Evolutionary conservation across 2,113 vertebrate genomes (phyloP), one percentile per base, ranked within the genome.

Genomic region (Azemiops feae): DNA sequence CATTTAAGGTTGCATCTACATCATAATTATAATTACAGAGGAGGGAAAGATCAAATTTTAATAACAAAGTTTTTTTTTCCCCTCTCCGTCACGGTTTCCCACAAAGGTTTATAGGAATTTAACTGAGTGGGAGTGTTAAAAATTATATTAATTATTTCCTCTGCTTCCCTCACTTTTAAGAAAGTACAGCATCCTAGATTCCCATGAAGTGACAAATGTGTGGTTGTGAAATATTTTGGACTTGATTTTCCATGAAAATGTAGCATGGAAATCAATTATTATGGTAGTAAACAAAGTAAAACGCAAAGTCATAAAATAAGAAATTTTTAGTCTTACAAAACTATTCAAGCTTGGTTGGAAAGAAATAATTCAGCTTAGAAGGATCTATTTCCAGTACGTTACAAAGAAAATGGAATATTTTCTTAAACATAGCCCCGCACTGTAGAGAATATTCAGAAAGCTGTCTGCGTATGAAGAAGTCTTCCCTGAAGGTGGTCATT

Each of bases 371-470:
- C 25, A 45, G 39, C n/a, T 52, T 27, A 74, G 18, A n/a, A 90
- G 16, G n/a, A 16, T 20, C 69, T 14, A 43, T 34, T 88, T 69
- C 18, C 22, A 88, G 95, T 93, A 94, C 54, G 22, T 43, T 94
- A 88, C 92, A n/a, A 54, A 47, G 53, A 93, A 47, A 87, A 87
- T 90, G 20, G 9, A 50, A 39, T 10, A 34, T 87, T 87, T 52
- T 93, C 93, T 74, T 95, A 89, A 34, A 34, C 93, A 91, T 34
- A 88, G 57, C 94, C 54, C 90, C 22, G 0, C 18, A 60, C 93
- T 90, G 30, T 47, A 94, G 86, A 91, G 85, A 64, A 27, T 85
- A 57, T 11, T 55, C 23, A 39, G 94, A 96, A 93, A 87, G 91
- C 89, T 88, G 53, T 94, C 87, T 89, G 93, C 34, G 30, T 9